These are phyloP conservation scores for Phengaris arion DNA, from an alignment of 2,888 invertebrate species.

Conservation along the genomic window DNA sequence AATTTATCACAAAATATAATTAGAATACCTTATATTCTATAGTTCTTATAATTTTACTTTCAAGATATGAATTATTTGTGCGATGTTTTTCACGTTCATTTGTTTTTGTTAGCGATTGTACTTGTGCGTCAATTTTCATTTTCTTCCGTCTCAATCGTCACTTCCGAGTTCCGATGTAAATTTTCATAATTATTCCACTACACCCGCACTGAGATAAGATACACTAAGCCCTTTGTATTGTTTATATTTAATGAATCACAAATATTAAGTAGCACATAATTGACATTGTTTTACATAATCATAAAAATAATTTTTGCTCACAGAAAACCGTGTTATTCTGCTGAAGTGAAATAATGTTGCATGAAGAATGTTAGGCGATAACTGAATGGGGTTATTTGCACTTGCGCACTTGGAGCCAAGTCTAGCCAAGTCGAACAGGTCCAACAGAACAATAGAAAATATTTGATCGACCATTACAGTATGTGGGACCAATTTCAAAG, in stretches of 20 bases:
- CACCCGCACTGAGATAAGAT: constrained; percentile 15
- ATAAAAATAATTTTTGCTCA: constrained; percentile 40
- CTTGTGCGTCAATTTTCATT: constrained; percentile 76
- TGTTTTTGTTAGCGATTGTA: constrained; percentile 65
- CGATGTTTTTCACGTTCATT: constrained; percentile 55
- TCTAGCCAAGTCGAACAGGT: not conserved
- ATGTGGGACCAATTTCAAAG: no score
- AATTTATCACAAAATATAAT: no score
- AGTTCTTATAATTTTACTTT: constrained; percentile 56
- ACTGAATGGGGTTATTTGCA: constrained; percentile 73
- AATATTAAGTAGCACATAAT: constrained; percentile 27
- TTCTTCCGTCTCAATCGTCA: constrained; percentile 53
- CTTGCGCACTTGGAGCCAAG: constrained; percentile 60
- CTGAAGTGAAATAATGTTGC: constrained; percentile 51
- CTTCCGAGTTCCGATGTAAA: constrained; percentile 52
- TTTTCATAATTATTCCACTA: constrained; percentile 52
- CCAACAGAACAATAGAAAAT: not conserved
- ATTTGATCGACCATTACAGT: not conserved
- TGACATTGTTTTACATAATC: constrained; percentile 35
- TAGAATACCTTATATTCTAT: constrained; percentile 64
- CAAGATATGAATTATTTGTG: constrained; percentile 60
- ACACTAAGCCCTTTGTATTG: constrained; percentile 36
- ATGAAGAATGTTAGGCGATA: constrained; percentile 67
- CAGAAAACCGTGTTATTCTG: constrained; percentile 46
- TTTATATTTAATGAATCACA: constrained; percentile 23